Evolutionary conservation across 2,797 vertebrate species (phyloP), one percentile per base, ranked within the genome.

Genomic region (Artibeus lituratus): DNA sequence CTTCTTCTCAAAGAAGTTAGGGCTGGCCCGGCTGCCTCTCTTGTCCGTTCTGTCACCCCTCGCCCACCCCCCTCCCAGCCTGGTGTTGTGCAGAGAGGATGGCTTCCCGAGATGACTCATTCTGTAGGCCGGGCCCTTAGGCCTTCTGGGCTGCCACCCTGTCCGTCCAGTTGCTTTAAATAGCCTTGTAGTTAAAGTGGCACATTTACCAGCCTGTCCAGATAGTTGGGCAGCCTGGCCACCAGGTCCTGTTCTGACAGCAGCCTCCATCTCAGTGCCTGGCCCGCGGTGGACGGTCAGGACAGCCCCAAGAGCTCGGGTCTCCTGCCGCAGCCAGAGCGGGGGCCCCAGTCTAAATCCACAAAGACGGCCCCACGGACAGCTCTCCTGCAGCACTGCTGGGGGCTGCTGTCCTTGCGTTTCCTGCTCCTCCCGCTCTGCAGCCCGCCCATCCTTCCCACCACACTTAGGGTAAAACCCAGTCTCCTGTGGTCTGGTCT

Each of bases 261-360:
- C 10, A 15, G 35, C 29, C 70, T 49, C 29, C 19, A 7, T 29
- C 84, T 57, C 26, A 2, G 15, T 0, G 21, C 24, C 6, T 14
- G 91, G 35, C 32, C 22, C 35, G 0, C 6, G 2, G 29, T 8
- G 4, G 26, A 32, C 19, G 5, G 0, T 14, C 0, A 0, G n/a
- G 65, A 42, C 29, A 67, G 35, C 93, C 77, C 77, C 32, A 42
- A 72, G 73, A 70, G n/a, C 9, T 10, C 14, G 1, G 62, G 12
- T 74, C 18, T 21, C 62, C 51, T 14, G 26, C 24, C 5, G 1
- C 12, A 10, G 7, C 49, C 32, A 29, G 37, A 47, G 53, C 0
- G 22, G 42, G 77, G 32, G 76, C 70, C 9, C 1, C 15, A 22
- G n/a, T 19, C 65, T 4, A 47, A 49, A 9, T 42, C 7, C 16